phyloP scores from a whole-genome alignment of 2,888 invertebrate genomes.

The Athrips mouffetella region DNA sequence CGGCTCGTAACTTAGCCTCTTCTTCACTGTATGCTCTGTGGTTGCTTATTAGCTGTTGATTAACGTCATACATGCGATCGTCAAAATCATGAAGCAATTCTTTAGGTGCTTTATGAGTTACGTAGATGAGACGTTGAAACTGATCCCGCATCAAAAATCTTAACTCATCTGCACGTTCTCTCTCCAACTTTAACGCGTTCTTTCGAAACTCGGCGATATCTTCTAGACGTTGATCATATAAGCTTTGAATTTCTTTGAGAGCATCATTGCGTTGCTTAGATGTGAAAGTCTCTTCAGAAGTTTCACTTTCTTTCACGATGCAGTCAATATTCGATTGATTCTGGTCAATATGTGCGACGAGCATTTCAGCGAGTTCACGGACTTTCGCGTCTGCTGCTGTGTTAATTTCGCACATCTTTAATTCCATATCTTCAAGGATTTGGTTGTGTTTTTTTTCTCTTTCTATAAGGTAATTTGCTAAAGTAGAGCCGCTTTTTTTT shows the following conservation, averaged over 20 bases:
- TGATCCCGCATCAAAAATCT: slow-evolving; percentile 45
- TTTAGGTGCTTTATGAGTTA: slow-evolving; percentile 49
- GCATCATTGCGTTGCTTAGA: slow-evolving; percentile 33
- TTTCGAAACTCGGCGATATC: slow-evolving; percentile 43
- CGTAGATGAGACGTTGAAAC: slow-evolving; percentile 46
- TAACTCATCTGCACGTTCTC: slow-evolving; percentile 50
- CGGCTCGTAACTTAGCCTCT: slow-evolving; percentile 45
- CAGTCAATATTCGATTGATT: slow-evolving; percentile 47
- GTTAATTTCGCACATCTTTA: slow-evolving; percentile 40
- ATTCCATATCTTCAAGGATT: slow-evolving; percentile 33
- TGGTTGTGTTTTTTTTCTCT: slow-evolving; percentile 42
- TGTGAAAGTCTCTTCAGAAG: slow-evolving; percentile 21
- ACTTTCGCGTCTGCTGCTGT: slow-evolving; percentile 44
- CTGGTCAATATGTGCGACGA: slow-evolving; percentile 45
- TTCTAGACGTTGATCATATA: slow-evolving; percentile 36
- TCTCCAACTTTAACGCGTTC: slow-evolving; percentile 48
- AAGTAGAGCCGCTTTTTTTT: slow-evolving; percentile 44
- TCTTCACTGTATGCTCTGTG: slow-evolving; percentile 51
- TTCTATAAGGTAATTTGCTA: slow-evolving; percentile 51
- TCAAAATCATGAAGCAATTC: slow-evolving; percentile 59
- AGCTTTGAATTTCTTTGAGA: slow-evolving; percentile 34
- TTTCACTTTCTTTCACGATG: slow-evolving; percentile 33
- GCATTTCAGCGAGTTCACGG: slow-evolving; percentile 40
- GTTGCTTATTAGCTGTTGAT: slow-evolving; percentile 63
- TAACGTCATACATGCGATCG: slow-evolving; percentile 53